Evolutionary conservation across 2,113 vertebrate species (phyloP).

Genomic region (Pseudorasbora parva): DNA sequence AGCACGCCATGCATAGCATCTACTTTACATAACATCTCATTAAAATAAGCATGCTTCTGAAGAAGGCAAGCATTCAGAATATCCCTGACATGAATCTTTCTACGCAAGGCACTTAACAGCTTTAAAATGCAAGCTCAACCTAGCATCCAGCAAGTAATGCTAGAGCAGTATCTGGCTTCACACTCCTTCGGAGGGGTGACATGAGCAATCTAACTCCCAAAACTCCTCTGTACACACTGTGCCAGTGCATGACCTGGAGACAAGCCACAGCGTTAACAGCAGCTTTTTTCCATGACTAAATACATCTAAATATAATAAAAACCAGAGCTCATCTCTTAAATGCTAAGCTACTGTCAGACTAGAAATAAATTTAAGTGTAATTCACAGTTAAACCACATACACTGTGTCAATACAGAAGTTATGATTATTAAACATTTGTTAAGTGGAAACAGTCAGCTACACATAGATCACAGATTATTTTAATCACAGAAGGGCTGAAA

Average conservation of each 20-base stretch:
- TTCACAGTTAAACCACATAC: slow-evolving; percentile 15
- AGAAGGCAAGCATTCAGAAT: not conserved
- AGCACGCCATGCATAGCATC: not conserved
- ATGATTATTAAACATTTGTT: not conserved
- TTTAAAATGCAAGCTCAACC: not conserved
- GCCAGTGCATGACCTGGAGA: slow-evolving; percentile 13
- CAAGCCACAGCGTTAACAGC: not conserved
- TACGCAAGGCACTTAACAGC: not conserved
- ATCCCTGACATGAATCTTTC: not conserved
- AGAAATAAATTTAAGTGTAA: not conserved
- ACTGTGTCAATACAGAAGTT: not conserved
- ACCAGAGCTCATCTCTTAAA: not conserved
- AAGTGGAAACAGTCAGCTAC: not conserved
- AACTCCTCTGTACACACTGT: not conserved
- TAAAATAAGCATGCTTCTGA: slow-evolving; percentile 4
- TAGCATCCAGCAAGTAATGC: not conserved
- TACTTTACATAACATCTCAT: slow-evolving; percentile 3
- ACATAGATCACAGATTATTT: not conserved
- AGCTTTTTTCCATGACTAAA: not conserved
- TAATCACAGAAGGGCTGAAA: not conserved
- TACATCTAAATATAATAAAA: not conserved
- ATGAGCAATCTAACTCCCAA: not conserved
- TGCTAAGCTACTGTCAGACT: not conserved
- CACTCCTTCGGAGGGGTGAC: not conserved
- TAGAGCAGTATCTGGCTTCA: slow-evolving; percentile 5